Percentiles rank a stretch among this genome's conserved stretches.
phyloP scores from a whole-genome alignment of 2,888 invertebrate species.

The Neuroscelio doddi region DNA sequence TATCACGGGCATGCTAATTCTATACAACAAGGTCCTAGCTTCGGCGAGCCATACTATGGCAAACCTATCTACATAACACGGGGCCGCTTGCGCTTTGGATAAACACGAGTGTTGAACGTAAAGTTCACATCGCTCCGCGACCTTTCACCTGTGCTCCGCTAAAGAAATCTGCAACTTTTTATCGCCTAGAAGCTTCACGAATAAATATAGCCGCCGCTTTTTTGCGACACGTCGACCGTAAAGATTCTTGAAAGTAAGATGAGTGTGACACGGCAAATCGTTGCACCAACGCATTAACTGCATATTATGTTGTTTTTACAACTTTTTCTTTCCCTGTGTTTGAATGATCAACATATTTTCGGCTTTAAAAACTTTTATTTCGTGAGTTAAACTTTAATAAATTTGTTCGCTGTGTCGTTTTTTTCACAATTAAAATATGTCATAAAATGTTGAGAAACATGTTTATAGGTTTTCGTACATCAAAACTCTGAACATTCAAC shows the following conservation, averaged over 20 bases:
- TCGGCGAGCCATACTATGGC: conserved; percentile 47
- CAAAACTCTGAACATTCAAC: too few species aligned
- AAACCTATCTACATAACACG: conserved; percentile 57
- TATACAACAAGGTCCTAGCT: conserved; percentile 55
- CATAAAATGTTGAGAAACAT: not conserved
- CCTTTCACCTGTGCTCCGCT: conserved; percentile 11
- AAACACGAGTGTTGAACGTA: conserved; percentile 18
- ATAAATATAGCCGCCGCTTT: not conserved
- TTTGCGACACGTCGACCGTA: not conserved
- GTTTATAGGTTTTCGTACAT: too few species aligned
- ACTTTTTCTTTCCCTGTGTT: not conserved
- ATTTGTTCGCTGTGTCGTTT: conserved; percentile 1
- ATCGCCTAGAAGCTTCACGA: conserved; percentile 1
- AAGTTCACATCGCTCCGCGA: conserved; percentile 22
- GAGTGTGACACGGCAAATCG: conserved; percentile 1
- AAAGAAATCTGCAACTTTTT: conserved; percentile 7
- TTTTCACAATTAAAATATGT: not conserved
- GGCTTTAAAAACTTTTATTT: too few species aligned
- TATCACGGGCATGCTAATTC: conserved; percentile 62
- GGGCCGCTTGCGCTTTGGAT: conserved; percentile 48
- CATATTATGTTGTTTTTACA: not conserved
- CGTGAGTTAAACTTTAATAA: conserved; percentile 1
- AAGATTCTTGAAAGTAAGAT: not conserved
- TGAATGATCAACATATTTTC: too few species aligned
- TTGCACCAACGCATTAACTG: not conserved